Percentiles rank a stretch among this genome's conserved stretches.
These are phyloP conservation scores for Neoniphon sammara DNA, from an alignment of 2,797 vertebrate species.

Conservation along the genomic window DNA sequence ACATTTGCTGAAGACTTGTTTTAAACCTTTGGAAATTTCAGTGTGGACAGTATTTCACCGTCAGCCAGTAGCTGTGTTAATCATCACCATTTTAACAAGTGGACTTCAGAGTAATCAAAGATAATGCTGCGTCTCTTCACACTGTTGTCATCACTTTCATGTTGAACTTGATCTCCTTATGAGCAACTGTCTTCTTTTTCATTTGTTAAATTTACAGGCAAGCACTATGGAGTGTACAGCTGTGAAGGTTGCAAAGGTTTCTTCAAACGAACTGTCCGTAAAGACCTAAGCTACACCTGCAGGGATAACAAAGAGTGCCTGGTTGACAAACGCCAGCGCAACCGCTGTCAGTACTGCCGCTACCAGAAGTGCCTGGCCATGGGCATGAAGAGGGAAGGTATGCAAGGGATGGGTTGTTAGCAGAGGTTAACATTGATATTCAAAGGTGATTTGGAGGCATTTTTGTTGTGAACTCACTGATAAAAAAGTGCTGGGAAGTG, in stretches of 20 bases:
- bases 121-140: background rate
- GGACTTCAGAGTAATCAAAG: background rate
- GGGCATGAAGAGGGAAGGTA: conserved; percentile 99
- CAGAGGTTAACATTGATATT: conserved; percentile 9
- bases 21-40: conserved; percentile 11
- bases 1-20: conserved; percentile 11
- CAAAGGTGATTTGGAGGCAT: conserved; percentile 7
- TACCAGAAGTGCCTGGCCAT: conserved; percentile 96
- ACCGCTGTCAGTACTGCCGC: conserved; percentile 96
- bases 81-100: conserved; percentile 8
- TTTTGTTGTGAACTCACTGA: too few species aligned
- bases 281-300: conserved; percentile 96
- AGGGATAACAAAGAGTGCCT: conserved; percentile 96
- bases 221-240: conserved; percentile 95
- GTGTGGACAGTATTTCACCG: conserved; percentile 10
- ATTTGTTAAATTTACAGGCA: conserved; percentile 82
- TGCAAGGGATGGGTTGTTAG: conserved; percentile 34
- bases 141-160: background rate
- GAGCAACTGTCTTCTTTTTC: background rate
- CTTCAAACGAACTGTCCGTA: conserved; percentile 95
- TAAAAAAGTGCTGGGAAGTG: too few species aligned
- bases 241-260: conserved; percentile 98
- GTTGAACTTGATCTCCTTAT: conserved; percentile 6
- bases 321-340: conserved; percentile 96
- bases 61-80: background rate